A percentile compares a stretch with the other conserved stretches of the same genome.
Evolutionary conservation across 2,113 vertebrate genomes (phyloP).

Genomic region (Zingel zingel): DNA sequence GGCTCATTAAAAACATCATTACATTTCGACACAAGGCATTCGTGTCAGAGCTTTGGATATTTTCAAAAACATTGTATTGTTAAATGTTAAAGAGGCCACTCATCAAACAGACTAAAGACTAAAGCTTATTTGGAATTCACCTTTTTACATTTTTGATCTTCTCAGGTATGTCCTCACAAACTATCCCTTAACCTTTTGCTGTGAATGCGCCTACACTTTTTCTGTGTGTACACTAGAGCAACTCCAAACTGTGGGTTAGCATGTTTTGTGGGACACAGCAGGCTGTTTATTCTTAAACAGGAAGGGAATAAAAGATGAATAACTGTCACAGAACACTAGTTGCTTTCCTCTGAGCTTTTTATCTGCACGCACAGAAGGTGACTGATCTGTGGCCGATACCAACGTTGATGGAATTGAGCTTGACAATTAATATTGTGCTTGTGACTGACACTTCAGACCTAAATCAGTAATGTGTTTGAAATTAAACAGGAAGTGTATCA

Average conservation of each 20-base stretch:
- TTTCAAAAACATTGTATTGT: background rate
- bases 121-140: constrained; percentile 33
- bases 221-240: constrained; percentile 21
- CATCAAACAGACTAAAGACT: constrained; percentile 34
- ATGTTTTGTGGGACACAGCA: background rate
- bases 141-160: constrained; percentile 62
- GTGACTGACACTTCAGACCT: background rate
- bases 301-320: constrained; percentile 44
- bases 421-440: background rate
- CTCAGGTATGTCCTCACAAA: constrained; percentile 61
- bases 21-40: constrained; percentile 29
- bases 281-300: constrained; percentile 18
- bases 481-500: constrained; percentile 21
- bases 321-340: background rate
- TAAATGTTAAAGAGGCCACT: constrained; percentile 36
- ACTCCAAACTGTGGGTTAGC: background rate
- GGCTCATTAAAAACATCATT: constrained; percentile 1
- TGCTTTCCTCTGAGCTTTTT: constrained; percentile 36
- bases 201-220: constrained; percentile 21
- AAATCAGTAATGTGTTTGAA: constrained; percentile 24
- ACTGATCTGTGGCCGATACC: background rate
- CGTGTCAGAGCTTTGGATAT: background rate
- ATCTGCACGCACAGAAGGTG: background rate
- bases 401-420: too few relatives aligned
- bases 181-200: constrained; percentile 49